Base-by-base conservation (phyloP, 2,113 vertebrate genomes). In the Peromyscus maniculatus region DNA sequence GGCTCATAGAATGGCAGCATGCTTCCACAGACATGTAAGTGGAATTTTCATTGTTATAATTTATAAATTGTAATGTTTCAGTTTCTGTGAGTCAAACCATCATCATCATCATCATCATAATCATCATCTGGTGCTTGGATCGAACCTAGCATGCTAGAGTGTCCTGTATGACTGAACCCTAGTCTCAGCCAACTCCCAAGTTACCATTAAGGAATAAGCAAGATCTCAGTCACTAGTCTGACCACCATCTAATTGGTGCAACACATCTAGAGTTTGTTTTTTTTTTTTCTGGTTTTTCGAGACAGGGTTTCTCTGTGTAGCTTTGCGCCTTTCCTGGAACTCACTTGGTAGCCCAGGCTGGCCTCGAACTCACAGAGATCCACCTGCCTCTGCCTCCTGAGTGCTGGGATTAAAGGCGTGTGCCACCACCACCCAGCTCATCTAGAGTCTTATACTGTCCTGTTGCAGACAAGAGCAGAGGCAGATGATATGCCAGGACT, bases 191-290 rank as follows among this genome's bases (percentile, higher is more conserved):
- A 62, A 83, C 21, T 39, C 15, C 24, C 43, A 88, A 64, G 57
- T 26, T 91, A 95, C 82, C 80, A 67, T 83, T 72, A 79, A 93
- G 55, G 78, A 24, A 87, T 69, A 82, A 95, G 75, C 9, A n/a
- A 92, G 59, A 83, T 77, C n/a, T 87, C 89, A 55, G 55, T 43
- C 74, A 64, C 12, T 33, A 43, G 66, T 64, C 80, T 95, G 87
- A 55, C 69, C 36, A 64, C 64, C 52, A 74, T 84, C 66, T 78
- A 67, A 67, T 57, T 71, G 62, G 21, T 78, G 4, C 33, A 46
- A 82, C n/a, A 13, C 49, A 10, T 52, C 74, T 10, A 62, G 39
- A 46, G 33, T 55, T 43, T 43, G 2, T 43, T 43, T 43, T 43
- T 43, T 43, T 43, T 43, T 43, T 43, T 43, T 43, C 3, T 43